phyloP scores from a whole-genome alignment of 2,113 vertebrate genomes.

The Nerophis lumbriciformis region DNA sequence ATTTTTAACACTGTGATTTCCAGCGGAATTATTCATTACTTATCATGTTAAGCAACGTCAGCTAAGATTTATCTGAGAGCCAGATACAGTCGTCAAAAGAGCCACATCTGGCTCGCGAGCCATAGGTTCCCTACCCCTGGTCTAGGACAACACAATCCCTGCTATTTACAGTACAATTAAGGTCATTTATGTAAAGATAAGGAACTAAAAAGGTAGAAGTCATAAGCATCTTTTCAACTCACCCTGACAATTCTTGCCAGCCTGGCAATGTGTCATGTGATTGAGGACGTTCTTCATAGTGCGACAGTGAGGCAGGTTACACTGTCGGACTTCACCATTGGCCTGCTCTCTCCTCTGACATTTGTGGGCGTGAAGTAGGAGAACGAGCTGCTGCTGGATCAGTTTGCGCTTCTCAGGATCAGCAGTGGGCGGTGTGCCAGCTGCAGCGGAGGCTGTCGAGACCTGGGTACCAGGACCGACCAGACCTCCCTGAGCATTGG shows the following conservation, averaged over 20 bases:
- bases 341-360: conserved; percentile 97
- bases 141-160: too few relatives aligned
- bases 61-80: too few relatives aligned
- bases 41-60: too few relatives aligned
- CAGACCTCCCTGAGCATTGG: conserved; percentile 76
- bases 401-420: conserved; percentile 98
- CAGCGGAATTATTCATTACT: too few relatives aligned
- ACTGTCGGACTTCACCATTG: conserved; percentile 91
- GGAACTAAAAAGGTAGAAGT: not conserved
- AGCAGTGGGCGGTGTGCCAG: conserved; percentile 88
- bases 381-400: conserved; percentile 96
- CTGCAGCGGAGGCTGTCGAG: conserved; percentile 62
- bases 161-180: not conserved
- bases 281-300: conserved; percentile 99
- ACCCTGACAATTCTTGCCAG: conserved; percentile 98
- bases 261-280: conserved; percentile 99
- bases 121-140: too few relatives aligned
- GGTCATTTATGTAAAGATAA: not conserved
- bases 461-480: conserved; percentile 62
- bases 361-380: conserved; percentile 95
- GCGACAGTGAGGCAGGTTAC: conserved; percentile 96
- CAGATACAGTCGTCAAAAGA: too few relatives aligned
- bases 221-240: conserved; percentile 24
- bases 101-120: too few relatives aligned
- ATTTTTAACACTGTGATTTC: too few relatives aligned